Evolutionary conservation across 2,113 vertebrate genomes (phyloP).

Genomic region (Macrotis lagotis): DNA sequence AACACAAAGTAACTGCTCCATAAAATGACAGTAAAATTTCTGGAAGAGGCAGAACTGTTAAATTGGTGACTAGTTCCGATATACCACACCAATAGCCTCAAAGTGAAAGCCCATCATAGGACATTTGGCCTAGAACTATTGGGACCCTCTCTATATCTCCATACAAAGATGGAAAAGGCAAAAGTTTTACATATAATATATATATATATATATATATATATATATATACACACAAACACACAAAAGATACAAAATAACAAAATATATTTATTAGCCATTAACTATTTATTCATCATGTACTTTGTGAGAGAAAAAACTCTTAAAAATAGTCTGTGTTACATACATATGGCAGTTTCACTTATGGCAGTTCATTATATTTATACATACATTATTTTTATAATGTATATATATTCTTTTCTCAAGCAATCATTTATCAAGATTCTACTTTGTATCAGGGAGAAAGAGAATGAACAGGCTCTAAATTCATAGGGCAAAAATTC

Average conservation of each 20-base stretch:
- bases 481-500: neutral
- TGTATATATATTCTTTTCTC: neutral
- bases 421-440: neutral
- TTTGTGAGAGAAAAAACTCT: neutral
- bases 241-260: neutral
- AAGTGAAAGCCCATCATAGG: slow-evolving; percentile 71
- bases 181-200: neutral
- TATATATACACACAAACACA: too few relatives aligned
- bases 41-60: slow-evolving; percentile 98
- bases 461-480: neutral
- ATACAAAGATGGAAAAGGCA: slow-evolving; percentile 8
- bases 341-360: neutral
- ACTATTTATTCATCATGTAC: neutral
- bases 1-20: slow-evolving; percentile 92
- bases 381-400: too few relatives aligned
- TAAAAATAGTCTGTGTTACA: neutral
- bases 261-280: neutral
- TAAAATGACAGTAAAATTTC: slow-evolving; percentile 96
- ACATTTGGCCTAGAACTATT: neutral
- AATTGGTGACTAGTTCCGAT: slow-evolving; percentile 90
- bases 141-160: neutral
- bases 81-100: slow-evolving; percentile 94
- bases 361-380: too few relatives aligned
- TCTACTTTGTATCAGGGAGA: neutral
- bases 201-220: too few relatives aligned